phyloP scores from a whole-genome alignment of 2,113 vertebrate species.

The Hypanus sabinus region DNA sequence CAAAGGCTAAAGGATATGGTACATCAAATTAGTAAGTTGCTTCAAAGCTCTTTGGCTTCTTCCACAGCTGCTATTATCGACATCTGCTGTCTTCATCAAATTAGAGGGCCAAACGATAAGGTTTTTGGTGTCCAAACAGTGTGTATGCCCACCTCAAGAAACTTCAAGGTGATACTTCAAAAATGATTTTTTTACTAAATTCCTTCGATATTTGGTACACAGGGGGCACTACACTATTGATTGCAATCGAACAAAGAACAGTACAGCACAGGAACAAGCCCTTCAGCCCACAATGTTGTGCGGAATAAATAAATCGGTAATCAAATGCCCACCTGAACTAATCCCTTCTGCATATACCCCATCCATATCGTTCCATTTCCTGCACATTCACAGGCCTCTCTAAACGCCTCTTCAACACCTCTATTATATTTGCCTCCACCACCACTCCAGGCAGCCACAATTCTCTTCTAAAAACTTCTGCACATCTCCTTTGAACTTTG shows the following conservation, averaged over 20 bases:
- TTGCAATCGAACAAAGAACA: background rate
- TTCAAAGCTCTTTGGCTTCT: conserved; percentile 49
- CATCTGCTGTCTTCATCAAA: background rate
- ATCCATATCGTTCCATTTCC: no score
- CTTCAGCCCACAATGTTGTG: no score
- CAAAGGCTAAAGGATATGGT: conserved; percentile 97
- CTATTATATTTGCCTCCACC: no score
- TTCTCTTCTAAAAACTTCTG: no score
- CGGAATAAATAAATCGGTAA: no score
- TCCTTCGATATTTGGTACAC: background rate
- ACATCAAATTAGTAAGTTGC: conserved; percentile 91
- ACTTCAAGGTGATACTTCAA: background rate
- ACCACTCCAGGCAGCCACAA: no score
- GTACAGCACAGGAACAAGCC: no score
- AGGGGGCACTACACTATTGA: background rate
- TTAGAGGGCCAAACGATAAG: background rate
- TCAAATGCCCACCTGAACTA: no score
- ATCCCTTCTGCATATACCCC: no score
- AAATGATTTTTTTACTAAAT: background rate
- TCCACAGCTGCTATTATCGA: conserved; percentile 57
- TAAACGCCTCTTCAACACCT: no score
- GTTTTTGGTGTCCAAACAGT: background rate
- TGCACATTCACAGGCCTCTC: no score
- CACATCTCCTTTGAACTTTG: no score
- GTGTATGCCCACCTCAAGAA: background rate